Base-by-base conservation (phyloP, 2,797 vertebrate species). In the Sarcoramphus papa region DNA sequence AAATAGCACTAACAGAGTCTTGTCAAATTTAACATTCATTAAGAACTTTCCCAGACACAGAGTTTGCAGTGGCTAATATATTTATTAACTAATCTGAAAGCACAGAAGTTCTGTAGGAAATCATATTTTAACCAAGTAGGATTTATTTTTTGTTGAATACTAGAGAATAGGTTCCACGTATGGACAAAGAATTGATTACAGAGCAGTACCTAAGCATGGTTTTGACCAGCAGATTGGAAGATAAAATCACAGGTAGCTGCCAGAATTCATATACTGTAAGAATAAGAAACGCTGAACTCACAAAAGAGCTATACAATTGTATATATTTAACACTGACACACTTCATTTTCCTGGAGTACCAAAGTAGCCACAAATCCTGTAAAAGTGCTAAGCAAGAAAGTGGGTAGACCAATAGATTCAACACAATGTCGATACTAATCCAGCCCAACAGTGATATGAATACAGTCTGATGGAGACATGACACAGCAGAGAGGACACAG, bases 81-180 rank as follows among this genome's bases (percentile, higher is more conserved):
- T 97, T 96, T 93, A 95, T 94, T 91, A 86, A 69, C 87, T 65
- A 74, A 91, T 47, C 54, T 74, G 68, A 91, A 88, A 94, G 73
- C 60, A 89, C 25, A 78, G 3, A 76, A 24, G 16, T 51, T 31
- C 33, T 60, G 37, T 14, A 84, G 9, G 35, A 93, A 91, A 64
- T 54, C 31, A 4, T 64, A 40, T 77, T 87, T 93, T 60, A 83
- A 54, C 40, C 43, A 83, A 68, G 60, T 35, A 83, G 57, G 31
- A 87, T 37, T 76, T 24, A 60, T 75, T 85, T 84, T 73, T 48
- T 85, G 41, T 45, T 22, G 7, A 96, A 81, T 59, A 43, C 28
- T 80, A 33, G 43, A 72, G 56, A 92, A 80, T 10, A 91, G 9
- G 25, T 76, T 88, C 60, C 25, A 73, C 4, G 14, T 64, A 45